Evolutionary conservation across 2,888 invertebrate genomes (phyloP).

Genomic region (Neoscelio sp.): DNA sequence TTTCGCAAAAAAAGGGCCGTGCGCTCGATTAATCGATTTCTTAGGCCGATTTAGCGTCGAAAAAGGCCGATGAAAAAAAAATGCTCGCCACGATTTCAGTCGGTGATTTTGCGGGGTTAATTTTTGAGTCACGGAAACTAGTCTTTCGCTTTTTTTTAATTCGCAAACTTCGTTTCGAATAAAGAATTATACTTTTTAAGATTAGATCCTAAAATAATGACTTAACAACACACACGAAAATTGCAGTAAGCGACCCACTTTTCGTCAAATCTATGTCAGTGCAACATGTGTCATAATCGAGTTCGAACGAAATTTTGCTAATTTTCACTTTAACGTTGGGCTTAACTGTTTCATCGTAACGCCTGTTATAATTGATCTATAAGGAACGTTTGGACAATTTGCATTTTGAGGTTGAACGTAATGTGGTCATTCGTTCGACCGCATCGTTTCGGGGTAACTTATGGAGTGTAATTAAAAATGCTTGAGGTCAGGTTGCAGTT

Average conservation of each 20-base stretch:
- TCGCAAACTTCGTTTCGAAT: not conserved
- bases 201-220: not conserved
- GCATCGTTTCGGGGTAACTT: slow-evolving; percentile 11
- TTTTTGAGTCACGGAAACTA: not conserved
- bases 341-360: slow-evolving; percentile 8
- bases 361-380: slow-evolving; percentile 16
- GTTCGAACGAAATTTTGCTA: slow-evolving; percentile 36
- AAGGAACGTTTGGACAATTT: not conserved
- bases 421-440: slow-evolving; percentile 3
- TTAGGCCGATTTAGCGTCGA: slow-evolving; percentile 6
- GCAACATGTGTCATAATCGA: slow-evolving; percentile 54
- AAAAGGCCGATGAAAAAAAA: slow-evolving; percentile 10
- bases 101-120: not conserved
- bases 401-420: slow-evolving; percentile 13
- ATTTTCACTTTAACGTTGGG: slow-evolving; percentile 43
- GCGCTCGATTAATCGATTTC: slow-evolving; percentile 40
- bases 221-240: slow-evolving; percentile 10
- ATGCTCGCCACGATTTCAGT: not conserved
- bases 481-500: too few relatives aligned
- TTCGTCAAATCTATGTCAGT: slow-evolving; percentile 20
- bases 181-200: too few relatives aligned
- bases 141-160: not conserved
- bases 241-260: not conserved
- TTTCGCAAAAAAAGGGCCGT: slow-evolving; percentile 46
- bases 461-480: not conserved